phyloP scores from a whole-genome alignment of 2,113 vertebrate species.

The Vidua macroura region DNA sequence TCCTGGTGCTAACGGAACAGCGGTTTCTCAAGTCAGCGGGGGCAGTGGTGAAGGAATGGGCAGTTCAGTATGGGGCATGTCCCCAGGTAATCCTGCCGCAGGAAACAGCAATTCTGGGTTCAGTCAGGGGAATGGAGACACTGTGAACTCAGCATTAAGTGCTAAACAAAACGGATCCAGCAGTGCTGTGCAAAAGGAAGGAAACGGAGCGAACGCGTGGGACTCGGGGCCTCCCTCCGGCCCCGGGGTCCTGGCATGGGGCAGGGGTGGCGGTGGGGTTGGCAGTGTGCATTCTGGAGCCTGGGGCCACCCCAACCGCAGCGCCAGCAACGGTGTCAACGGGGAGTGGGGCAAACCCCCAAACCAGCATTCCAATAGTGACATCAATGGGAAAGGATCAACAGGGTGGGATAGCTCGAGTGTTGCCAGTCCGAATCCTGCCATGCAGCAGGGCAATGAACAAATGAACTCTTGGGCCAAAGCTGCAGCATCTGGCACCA shows the following conservation, averaged over 20 bases:
- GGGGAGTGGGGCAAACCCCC: constrained; percentile 82
- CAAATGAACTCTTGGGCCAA: constrained; percentile 86
- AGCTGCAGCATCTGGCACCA: constrained; percentile 78
- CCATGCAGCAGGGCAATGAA: constrained; percentile 74
- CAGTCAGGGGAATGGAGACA: constrained; percentile 90
- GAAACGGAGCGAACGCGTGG: constrained; percentile 79
- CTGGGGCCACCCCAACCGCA: constrained; percentile 83
- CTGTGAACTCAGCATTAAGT: constrained; percentile 83
- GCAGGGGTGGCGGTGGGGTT: constrained; percentile 73
- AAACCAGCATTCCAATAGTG: constrained; percentile 81
- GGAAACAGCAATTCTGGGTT: constrained; percentile 81
- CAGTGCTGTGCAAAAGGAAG: constrained; percentile 78
- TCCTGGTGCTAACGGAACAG: constrained; percentile 83
- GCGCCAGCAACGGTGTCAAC: constrained; percentile 71
- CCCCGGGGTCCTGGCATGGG: constrained; percentile 86
- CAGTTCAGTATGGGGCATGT: constrained; percentile 81
- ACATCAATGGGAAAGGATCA: constrained; percentile 79
- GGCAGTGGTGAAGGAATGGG: constrained; percentile 74
- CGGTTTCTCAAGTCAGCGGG: constrained; percentile 78
- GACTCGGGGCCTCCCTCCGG: constrained; percentile 82
- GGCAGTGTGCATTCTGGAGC: constrained; percentile 81
- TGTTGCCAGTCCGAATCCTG: constrained; percentile 68
- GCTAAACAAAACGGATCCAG: constrained; percentile 82
- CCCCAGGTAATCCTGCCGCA: constrained; percentile 76
- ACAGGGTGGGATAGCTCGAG: constrained; percentile 83